These are phyloP conservation scores for Ptilonorhynchus violaceus DNA, from an alignment of 2,113 vertebrate genomes.

Conservation along the genomic window DNA sequence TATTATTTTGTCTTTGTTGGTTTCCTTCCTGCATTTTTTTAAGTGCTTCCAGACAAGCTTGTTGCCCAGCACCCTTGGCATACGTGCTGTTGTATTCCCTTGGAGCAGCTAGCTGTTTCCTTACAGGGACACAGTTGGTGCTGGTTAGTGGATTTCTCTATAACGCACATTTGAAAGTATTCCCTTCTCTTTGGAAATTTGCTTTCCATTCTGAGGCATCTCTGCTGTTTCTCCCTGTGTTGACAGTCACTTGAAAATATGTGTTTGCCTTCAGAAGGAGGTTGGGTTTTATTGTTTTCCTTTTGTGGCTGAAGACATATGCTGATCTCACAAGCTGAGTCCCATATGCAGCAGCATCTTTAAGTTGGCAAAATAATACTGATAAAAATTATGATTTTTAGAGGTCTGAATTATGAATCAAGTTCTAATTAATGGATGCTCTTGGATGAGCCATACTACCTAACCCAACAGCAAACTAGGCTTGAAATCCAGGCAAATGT, in stretches of 20 bases:
- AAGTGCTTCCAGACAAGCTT: neutral
- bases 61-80: neutral
- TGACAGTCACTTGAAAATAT: neutral
- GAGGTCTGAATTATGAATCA: neutral
- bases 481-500: neutral
- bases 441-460: neutral
- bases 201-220: neutral
- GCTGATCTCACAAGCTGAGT: neutral
- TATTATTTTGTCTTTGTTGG: neutral
- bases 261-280: neutral
- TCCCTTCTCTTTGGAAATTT: neutral
- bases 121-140: neutral
- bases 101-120: neutral
- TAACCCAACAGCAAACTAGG: neutral
- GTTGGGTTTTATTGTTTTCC: neutral
- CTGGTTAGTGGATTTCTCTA: neutral
- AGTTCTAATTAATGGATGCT: neutral
- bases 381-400: neutral
- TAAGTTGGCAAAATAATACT: neutral
- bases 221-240: neutral
- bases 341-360: neutral
- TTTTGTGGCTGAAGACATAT: neutral
- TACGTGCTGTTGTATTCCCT: neutral
- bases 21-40: neutral
- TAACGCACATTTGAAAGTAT: neutral